Conservation (phyloP, 2,113 vertebrate species). For the Larimichthys polyactis region DNA sequence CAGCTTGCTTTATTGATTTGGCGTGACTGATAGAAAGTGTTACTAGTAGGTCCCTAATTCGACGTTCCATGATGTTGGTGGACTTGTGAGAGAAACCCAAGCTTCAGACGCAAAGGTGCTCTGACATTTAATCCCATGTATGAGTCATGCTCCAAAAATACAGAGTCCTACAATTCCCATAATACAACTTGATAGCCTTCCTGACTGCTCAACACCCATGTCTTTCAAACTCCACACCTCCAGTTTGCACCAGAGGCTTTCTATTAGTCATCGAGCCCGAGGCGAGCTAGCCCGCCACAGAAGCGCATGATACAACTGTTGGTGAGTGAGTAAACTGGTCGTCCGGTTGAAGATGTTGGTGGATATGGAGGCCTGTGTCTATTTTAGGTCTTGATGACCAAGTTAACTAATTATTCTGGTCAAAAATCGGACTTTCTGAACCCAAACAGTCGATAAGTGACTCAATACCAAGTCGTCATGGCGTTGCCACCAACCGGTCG, state of each 20-base stretch:
- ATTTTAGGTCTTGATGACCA: neutral
- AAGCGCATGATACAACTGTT: neutral
- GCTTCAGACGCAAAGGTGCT: neutral
- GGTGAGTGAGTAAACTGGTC: neutral
- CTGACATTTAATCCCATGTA: neutral
- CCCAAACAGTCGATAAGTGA: neutral
- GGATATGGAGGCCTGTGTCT: neutral
- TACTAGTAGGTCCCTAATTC: neutral
- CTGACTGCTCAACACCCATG: neutral
- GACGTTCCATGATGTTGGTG: neutral
- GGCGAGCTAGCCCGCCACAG: neutral
- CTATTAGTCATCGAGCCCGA: neutral
- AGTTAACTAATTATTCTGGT: neutral
- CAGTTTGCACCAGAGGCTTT: neutral
- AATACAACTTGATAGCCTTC: neutral
- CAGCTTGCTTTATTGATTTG: conserved; percentile 11
- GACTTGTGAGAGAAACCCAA: neutral
- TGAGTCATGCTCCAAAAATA: neutral
- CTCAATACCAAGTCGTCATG: neutral
- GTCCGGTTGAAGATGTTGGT: too few relatives aligned
- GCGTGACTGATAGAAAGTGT: neutral
- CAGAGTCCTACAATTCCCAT: neutral
- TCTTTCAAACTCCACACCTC: neutral
- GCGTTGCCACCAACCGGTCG: neutral
- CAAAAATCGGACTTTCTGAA: neutral